Percentiles rank a stretch among this genome's conserved stretches.
These are phyloP conservation scores for Macrosiphum euphorbiae DNA, from an alignment of 2,888 invertebrate genomes.

Conservation along the genomic window DNA sequence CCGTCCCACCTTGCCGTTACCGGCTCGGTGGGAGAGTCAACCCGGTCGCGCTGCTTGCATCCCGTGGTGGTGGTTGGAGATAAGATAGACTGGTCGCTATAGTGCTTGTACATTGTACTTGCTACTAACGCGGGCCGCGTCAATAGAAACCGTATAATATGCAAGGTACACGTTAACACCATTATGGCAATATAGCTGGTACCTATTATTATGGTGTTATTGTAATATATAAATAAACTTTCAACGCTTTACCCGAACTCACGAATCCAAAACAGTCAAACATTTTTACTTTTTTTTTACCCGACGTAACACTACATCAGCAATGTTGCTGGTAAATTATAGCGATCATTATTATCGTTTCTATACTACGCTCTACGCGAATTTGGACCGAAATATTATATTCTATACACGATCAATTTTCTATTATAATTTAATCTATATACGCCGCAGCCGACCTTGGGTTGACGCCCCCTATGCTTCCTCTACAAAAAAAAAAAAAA, in stretches of 20 bases:
- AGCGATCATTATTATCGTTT: background rate
- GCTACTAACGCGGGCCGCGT: no score
- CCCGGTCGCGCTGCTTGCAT: no score
- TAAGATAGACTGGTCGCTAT: no score
- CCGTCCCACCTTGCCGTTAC: no score
- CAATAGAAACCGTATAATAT: background rate
- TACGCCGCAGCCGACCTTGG: background rate
- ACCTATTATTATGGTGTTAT: background rate
- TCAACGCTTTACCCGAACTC: background rate
- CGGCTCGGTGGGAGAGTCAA: no score
- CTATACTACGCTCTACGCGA: background rate
- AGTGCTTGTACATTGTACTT: no score
- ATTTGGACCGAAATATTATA: background rate
- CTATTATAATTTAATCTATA: background rate
- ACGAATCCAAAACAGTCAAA: background rate
- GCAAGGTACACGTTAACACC: conserved; percentile 1
- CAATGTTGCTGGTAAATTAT: background rate
- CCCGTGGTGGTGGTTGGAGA: no score
- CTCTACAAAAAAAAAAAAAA: background rate
- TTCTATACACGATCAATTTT: background rate
- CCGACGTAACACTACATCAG: background rate
- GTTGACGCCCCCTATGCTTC: background rate
- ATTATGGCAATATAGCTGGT: background rate
- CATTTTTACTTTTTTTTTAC: background rate
- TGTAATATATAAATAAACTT: background rate